A percentile compares a stretch with the other conserved stretches of the same genome.
phyloP scores from a whole-genome alignment of 2,888 invertebrate genomes.

The Epistrophe grossulariae region DNA sequence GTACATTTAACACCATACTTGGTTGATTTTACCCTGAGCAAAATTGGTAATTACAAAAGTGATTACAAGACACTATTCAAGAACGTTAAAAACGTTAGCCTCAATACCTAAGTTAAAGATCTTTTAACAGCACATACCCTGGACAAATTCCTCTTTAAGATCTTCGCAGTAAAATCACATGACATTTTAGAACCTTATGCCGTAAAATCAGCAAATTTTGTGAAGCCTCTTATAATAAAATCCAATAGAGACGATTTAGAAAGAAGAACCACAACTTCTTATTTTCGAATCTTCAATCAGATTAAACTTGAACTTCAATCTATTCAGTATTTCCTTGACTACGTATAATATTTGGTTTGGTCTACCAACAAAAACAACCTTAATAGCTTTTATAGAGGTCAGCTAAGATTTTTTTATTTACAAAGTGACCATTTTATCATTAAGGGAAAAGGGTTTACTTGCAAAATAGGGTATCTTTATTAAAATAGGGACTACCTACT shows the following conservation, averaged over 20 bases:
- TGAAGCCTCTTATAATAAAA: background rate
- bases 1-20: too few relatives aligned
- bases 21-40: too few relatives aligned
- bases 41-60: too few relatives aligned
- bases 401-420: background rate
- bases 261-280: background rate
- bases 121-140: background rate
- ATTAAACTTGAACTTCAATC: background rate
- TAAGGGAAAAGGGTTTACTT: slow-evolving; percentile 46
- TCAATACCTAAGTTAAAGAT: too few relatives aligned
- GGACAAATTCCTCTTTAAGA: background rate
- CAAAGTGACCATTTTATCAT: background rate
- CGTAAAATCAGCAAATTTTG: background rate
- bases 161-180: background rate
- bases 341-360: background rate
- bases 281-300: background rate
- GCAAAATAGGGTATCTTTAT: slow-evolving; percentile 49
- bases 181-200: background rate
- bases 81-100: too few relatives aligned
- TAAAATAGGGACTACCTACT: slow-evolving; percentile 50
- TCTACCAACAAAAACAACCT: background rate
- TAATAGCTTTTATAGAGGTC: background rate
- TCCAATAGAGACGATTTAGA: background rate
- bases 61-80: too few relatives aligned
- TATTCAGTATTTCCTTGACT: background rate